Percentiles rank a stretch among this genome's conserved stretches.
These are phyloP conservation scores for Cossypha niveicapilla DNA, from an alignment of 2,797 vertebrate species.

Conservation along the genomic window DNA sequence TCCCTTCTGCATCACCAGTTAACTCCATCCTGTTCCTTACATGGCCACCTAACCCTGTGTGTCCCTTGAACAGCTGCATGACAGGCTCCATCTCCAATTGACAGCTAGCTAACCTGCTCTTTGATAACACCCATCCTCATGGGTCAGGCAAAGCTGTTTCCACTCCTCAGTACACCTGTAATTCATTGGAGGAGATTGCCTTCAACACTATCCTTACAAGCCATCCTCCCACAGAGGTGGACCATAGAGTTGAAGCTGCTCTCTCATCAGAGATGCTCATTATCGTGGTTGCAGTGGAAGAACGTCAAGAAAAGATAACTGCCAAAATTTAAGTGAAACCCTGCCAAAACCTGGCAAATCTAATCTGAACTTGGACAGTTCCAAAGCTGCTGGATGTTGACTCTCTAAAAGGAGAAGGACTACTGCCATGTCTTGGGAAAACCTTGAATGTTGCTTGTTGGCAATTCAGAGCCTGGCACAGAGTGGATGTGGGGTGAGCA, in stretches of 20 bases:
- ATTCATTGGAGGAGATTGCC: no score
- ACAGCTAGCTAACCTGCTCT: no score
- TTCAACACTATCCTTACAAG: no score
- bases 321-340: not conserved
- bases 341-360: not conserved
- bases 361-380: not conserved
- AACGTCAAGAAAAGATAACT: not conserved
- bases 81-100: no score
- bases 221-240: no score
- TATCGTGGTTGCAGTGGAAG: not conserved
- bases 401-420: not conserved
- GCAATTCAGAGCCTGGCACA: rapidly evolving
- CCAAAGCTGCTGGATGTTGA: not conserved
- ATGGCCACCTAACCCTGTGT: no score
- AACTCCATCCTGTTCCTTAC: no score
- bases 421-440: rapidly evolving
- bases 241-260: not conserved
- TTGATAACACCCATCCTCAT: no score
- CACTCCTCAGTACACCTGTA: no score
- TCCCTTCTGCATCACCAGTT: no score
- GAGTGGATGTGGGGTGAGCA: not conserved
- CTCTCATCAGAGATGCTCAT: not conserved
- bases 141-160: no score
- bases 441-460: not conserved
- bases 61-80: no score